phyloP scores from a whole-genome alignment of 2,888 invertebrate species.

The Microchrysa polita region DNA sequence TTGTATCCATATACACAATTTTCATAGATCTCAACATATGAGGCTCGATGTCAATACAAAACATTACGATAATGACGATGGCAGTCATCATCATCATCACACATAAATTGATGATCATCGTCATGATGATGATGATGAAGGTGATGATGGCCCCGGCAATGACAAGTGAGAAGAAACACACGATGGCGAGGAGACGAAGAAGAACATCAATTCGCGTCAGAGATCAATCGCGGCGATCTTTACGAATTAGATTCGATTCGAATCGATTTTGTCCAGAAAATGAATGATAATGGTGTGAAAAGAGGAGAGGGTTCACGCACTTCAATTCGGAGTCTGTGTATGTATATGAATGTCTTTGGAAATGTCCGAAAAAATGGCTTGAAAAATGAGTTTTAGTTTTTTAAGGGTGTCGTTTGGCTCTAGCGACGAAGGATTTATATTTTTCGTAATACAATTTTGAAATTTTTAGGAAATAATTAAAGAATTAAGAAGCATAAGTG shows the following conservation, averaged over 20 bases:
- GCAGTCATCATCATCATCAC: constrained; percentile 14
- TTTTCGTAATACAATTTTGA: too few relatives aligned
- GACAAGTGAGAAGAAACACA: too few relatives aligned
- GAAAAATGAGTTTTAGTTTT: not conserved
- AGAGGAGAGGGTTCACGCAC: constrained; percentile 16
- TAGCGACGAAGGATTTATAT: too few relatives aligned
- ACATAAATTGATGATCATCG: constrained; percentile 21
- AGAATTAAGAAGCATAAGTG: too few relatives aligned
- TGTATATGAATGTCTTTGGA: constrained; percentile 17
- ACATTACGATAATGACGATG: constrained; percentile 41
- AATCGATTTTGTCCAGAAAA: constrained; percentile 37
- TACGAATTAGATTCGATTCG: constrained; percentile 37
- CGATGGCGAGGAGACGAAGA: constrained; percentile 10
- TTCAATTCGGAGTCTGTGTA: too few relatives aligned
- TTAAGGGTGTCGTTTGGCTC: not conserved
- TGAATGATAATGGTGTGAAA: constrained; percentile 32
- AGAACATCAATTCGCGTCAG: constrained; percentile 26
- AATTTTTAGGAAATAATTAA: too few relatives aligned
- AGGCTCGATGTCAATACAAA: constrained; percentile 43
- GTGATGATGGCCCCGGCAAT: constrained; percentile 15
- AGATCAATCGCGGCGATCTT: constrained; percentile 42
- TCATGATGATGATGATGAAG: constrained; percentile 24
- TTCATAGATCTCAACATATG: constrained; percentile 31
- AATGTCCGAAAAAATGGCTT: constrained; percentile 33
- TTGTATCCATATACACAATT: constrained; percentile 22